Evolutionary conservation across 2,888 invertebrate species (phyloP).

Genomic region (Eristalis pertinax): DNA sequence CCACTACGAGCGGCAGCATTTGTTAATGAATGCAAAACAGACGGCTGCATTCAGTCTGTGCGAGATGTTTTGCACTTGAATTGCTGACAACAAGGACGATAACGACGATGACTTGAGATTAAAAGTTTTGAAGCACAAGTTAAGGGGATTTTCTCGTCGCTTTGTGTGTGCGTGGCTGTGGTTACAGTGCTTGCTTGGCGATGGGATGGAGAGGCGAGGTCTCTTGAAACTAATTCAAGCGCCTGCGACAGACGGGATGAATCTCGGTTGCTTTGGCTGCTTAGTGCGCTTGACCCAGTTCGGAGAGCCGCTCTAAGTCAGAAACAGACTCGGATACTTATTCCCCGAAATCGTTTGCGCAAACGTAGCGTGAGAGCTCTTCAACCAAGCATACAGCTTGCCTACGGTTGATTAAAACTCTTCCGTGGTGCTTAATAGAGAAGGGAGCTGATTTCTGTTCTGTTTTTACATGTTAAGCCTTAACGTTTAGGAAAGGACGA

Average conservation of each 20-base stretch:
- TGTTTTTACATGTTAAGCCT: no score
- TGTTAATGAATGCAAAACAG: slow-evolving; percentile 60
- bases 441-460: no score
- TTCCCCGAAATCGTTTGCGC: no score
- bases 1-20: slow-evolving; percentile 13
- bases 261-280: not conserved
- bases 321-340: no score
- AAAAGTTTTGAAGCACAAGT: slow-evolving; percentile 61
- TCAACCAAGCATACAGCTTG: no score
- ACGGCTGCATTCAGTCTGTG: slow-evolving; percentile 41
- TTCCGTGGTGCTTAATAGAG: no score
- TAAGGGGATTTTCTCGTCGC: not conserved
- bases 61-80: slow-evolving; percentile 66
- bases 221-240: not conserved
- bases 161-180: not conserved
- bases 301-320: no score
- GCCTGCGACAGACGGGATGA: not conserved
- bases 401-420: no score
- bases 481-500: no score
- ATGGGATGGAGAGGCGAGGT: not conserved
- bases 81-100: slow-evolving; percentile 47
- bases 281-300: not conserved
- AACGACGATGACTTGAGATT: slow-evolving; percentile 38
- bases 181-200: not conserved
- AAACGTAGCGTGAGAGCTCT: no score